Evolutionary conservation across 1,140 invertebrate genomes (phyloP).

Genomic region (Tachypleus tridentatus): DNA sequence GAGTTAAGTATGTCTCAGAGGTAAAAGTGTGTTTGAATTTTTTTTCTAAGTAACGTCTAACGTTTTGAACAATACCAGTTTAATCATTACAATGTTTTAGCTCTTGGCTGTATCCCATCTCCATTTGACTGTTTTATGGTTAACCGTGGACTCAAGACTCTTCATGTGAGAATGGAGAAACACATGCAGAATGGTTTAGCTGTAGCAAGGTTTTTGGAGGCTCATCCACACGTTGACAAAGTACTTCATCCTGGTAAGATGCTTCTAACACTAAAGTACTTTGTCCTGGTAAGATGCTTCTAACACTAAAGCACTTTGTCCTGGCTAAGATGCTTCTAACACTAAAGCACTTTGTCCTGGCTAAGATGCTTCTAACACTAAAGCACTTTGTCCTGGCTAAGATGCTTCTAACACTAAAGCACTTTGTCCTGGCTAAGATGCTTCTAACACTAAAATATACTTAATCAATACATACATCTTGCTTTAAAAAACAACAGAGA

Average conservation of each 20-base stretch:
- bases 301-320: no score
- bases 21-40: no score
- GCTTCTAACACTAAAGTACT: not conserved
- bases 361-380: slow-evolving; percentile 33
- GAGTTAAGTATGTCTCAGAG: no score
- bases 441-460: no score
- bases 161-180: slow-evolving; percentile 66
- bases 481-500: no score
- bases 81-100: slow-evolving; percentile 27
- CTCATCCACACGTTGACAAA: slow-evolving; percentile 59
- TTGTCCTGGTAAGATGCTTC: no score
- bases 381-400: slow-evolving; percentile 73
- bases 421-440: no score
- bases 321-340: no score
- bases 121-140: slow-evolving; percentile 94
- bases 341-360: slow-evolving; percentile 73
- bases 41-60: no score
- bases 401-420: slow-evolving; percentile 1
- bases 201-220: slow-evolving; percentile 67
- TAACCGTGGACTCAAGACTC: slow-evolving; percentile 85
- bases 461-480: no score
- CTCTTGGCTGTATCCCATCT: slow-evolving; percentile 82
- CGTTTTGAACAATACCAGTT: slow-evolving; percentile 5
- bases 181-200: slow-evolving; percentile 65
- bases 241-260: slow-evolving; percentile 70